Evolutionary conservation across 2,888 invertebrate species (phyloP).

Genomic region (Leucania comma): DNA sequence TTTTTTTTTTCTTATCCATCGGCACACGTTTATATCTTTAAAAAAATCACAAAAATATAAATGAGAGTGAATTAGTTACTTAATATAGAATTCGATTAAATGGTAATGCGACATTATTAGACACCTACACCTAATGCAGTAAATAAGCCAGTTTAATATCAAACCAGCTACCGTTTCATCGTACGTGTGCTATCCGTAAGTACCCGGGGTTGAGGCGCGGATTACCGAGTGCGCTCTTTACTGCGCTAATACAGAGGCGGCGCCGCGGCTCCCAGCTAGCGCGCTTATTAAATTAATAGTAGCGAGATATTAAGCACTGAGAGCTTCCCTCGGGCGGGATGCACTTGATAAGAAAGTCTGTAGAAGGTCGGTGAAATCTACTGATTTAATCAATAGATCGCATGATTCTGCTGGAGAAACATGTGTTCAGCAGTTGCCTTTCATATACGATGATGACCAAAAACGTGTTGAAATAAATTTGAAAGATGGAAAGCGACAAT

Average conservation of each 20-base stretch:
- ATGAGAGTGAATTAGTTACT: background rate
- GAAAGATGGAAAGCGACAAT: too few relatives aligned
- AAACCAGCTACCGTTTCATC: background rate
- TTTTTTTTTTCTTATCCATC: background rate
- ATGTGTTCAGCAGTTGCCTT: too few relatives aligned
- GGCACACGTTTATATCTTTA: too few relatives aligned
- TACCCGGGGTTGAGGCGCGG: constrained; percentile 24
- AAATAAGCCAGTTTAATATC: background rate
- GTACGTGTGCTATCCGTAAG: constrained; percentile 9
- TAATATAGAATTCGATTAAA: background rate
- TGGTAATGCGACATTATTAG: too few relatives aligned
- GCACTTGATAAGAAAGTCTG: background rate
- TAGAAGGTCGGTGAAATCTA: constrained; percentile 10
- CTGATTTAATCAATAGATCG: too few relatives aligned
- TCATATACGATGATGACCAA: too few relatives aligned
- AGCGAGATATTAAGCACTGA: constrained; percentile 57
- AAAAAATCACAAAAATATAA: background rate
- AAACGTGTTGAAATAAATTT: too few relatives aligned
- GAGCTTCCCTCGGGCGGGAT: constrained; percentile 47
- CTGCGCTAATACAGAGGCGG: constrained; percentile 46
- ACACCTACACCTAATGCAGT: background rate
- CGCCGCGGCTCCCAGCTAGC: constrained; percentile 35
- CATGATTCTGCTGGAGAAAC: background rate
- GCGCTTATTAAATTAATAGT: constrained; percentile 62
- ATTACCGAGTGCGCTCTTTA: constrained; percentile 50